Evolutionary conservation across 2,797 vertebrate genomes (phyloP).

Genomic region (Garrulus glandarius): DNA sequence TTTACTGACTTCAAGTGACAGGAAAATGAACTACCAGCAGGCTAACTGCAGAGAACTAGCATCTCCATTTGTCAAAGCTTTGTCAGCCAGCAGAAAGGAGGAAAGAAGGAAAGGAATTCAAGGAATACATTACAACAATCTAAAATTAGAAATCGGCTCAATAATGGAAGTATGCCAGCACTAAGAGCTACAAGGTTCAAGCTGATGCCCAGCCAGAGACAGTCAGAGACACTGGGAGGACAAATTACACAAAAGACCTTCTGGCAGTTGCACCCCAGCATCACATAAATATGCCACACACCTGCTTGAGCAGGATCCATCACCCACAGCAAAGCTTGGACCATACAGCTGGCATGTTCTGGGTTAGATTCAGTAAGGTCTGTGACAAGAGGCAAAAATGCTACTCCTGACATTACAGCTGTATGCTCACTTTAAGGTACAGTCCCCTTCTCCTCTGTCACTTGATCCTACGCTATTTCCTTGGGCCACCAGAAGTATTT

Average conservation of each 20-base stretch:
- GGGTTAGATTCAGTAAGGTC: background rate
- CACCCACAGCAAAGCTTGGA: background rate
- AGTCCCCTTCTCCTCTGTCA: background rate
- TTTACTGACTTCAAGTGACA: background rate
- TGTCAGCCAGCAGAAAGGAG: constrained; percentile 1
- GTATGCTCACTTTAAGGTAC: background rate
- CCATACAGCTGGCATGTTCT: background rate
- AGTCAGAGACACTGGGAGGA: constrained; percentile 5
- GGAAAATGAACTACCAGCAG: constrained; percentile 25
- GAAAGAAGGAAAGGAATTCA: background rate
- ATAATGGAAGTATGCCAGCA: constrained; percentile 12
- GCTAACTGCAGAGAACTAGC: constrained; percentile 36
- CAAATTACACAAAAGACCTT: constrained; percentile 16
- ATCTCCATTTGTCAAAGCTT: constrained; percentile 40
- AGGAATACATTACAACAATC: constrained; percentile 25
- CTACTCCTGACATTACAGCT: background rate
- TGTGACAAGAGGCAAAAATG: background rate
- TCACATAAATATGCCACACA: background rate
- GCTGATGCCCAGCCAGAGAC: constrained; percentile 13
- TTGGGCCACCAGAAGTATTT: background rate
- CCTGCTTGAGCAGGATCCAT: background rate
- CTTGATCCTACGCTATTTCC: background rate
- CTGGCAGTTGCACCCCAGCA: background rate
- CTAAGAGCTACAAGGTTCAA: constrained; percentile 16
- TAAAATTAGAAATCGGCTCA: constrained; percentile 29